Percentiles rank a stretch among this genome's conserved stretches.
Evolutionary conservation across 2,888 invertebrate species (phyloP).

Genomic region (Mayetiola destructor): DNA sequence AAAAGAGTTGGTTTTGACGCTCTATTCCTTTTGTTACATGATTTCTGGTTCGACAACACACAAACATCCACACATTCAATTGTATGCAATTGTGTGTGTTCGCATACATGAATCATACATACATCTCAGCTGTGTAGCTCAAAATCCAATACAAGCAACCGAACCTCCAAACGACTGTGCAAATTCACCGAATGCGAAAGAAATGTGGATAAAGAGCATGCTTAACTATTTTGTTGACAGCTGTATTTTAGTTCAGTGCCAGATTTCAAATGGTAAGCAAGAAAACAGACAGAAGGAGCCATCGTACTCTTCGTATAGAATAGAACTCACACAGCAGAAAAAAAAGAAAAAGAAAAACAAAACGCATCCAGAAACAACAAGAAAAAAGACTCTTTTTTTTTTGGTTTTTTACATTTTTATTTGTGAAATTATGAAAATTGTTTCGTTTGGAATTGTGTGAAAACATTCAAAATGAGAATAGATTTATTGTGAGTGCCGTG

Average conservation of each 20-base stretch:
- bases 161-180: background rate
- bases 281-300: constrained; percentile 7
- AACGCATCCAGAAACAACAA: no score
- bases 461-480: no score
- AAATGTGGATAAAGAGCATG: constrained; percentile 10
- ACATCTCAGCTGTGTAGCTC: background rate
- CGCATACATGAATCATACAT: background rate
- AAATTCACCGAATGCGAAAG: background rate
- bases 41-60: no score
- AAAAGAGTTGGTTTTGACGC: no score
- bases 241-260: constrained; percentile 12
- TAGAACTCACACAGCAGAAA: background rate
- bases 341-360: background rate
- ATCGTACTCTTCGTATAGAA: constrained; percentile 5
- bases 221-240: constrained; percentile 10
- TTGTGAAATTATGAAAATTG: background rate
- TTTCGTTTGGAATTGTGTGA: no score
- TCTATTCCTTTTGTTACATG: no score
- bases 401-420: background rate
- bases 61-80: no score
- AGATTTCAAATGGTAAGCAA: constrained; percentile 9
- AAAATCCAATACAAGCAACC: no score
- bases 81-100: no score
- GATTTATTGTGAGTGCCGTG: no score
- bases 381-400: background rate